These are phyloP conservation scores for Dipodomys spectabilis DNA, from an alignment of 2,113 vertebrate genomes.

Conservation along the genomic window DNA sequence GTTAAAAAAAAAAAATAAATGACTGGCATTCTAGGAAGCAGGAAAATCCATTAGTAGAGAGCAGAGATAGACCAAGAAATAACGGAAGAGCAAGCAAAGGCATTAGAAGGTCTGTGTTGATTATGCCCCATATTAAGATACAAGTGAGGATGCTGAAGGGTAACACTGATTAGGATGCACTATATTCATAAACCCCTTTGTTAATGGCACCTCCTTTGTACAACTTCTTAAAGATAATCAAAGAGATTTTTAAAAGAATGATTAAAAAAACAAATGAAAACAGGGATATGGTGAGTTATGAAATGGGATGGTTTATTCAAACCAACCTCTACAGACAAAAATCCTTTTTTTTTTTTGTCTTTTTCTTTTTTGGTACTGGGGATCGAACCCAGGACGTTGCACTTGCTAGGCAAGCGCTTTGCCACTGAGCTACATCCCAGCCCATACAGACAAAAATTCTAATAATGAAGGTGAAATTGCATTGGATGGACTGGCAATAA, in stretches of 20 bases:
- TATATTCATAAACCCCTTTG: no score
- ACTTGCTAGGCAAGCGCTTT: no score
- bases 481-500: neutral
- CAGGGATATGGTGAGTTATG: neutral
- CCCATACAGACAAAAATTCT: neutral
- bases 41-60: neutral
- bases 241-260: no score
- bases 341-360: no score
- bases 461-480: neutral
- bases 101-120: constrained; percentile 17
- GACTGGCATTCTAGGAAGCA: neutral
- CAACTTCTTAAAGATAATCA: no score
- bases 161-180: no score
- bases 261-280: neutral
- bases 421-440: no score
- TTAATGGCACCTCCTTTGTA: no score
- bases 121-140: no score
- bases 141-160: no score
- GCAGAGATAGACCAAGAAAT: neutral
- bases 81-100: neutral
- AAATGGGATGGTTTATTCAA: neutral
- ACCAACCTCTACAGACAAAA: neutral
- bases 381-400: no score
- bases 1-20: constrained; percentile 31
- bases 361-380: no score